Evolutionary conservation across 2,113 vertebrate species (phyloP).

Genomic region (Anseranas semipalmata): DNA sequence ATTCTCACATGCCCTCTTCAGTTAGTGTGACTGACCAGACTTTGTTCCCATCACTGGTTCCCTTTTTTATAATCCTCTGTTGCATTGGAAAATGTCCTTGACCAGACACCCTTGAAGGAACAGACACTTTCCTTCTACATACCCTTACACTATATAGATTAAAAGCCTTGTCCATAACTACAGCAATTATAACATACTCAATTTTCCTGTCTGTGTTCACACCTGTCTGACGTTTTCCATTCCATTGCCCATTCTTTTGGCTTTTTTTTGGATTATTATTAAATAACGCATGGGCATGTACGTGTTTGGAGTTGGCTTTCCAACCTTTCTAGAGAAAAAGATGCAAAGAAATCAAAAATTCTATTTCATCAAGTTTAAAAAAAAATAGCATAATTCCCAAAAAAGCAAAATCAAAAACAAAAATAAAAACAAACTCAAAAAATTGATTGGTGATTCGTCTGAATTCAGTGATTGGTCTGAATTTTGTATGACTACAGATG

Average conservation of each 20-base stretch:
- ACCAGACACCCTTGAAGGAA: not conserved
- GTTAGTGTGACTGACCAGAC: not conserved
- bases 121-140: not conserved
- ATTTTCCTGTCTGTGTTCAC: not conserved
- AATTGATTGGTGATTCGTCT: too few species aligned
- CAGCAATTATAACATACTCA: not conserved
- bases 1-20: too few species aligned
- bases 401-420: not conserved
- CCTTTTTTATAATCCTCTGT: not conserved
- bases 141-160: not conserved
- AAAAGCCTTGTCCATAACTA: not conserved
- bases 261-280: not conserved
- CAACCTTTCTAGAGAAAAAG: not conserved
- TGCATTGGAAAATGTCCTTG: not conserved
- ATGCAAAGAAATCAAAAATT: not conserved
- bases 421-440: too few species aligned
- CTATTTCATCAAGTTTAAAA: not conserved
- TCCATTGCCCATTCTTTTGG: not conserved
- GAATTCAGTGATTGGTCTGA: not conserved
- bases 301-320: not conserved
- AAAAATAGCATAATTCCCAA: not conserved
- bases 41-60: not conserved
- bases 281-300: not conserved
- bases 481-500: not conserved
- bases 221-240: not conserved